phyloP scores from a whole-genome alignment of 2,888 invertebrate species.

The Drosophila maculinotata region DNA sequence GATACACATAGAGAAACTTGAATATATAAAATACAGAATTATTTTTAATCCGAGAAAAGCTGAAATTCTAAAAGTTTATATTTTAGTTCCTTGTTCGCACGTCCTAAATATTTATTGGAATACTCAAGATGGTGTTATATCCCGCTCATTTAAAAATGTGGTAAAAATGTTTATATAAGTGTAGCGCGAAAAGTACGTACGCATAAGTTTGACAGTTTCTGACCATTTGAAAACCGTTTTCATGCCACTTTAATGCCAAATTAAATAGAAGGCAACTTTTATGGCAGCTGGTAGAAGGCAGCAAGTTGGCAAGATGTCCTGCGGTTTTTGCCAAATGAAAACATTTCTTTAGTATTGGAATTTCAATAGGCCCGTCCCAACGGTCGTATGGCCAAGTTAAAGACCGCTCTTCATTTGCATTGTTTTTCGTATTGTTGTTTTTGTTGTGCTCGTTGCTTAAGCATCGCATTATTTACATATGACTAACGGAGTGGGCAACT shows the following conservation, averaged over 20 bases:
- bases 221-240: slow-evolving; percentile 55
- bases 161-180: no score
- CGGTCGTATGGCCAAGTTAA: slow-evolving; percentile 38
- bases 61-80: no score
- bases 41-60: no score
- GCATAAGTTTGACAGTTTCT: slow-evolving; percentile 42
- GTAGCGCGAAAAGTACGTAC: slow-evolving; percentile 23
- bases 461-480: slow-evolving; percentile 58
- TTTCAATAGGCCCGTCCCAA: slow-evolving; percentile 21
- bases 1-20: neutral
- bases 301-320: slow-evolving; percentile 8
- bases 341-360: slow-evolving; percentile 34
- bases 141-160: no score
- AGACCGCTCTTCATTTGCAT: slow-evolving; percentile 44
- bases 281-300: slow-evolving; percentile 18
- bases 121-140: no score
- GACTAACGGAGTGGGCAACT: slow-evolving; percentile 34
- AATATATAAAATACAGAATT: no score
- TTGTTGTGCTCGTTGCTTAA: slow-evolving; percentile 25
- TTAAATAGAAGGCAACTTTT: slow-evolving; percentile 44
- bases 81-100: no score
- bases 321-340: slow-evolving; percentile 12
- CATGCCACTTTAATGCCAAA: slow-evolving; percentile 42
- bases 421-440: slow-evolving; percentile 24
- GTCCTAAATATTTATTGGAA: no score